These are phyloP conservation scores for Bombus polaris DNA, from an alignment of 1,140 invertebrate genomes.

Conservation along the genomic window DNA sequence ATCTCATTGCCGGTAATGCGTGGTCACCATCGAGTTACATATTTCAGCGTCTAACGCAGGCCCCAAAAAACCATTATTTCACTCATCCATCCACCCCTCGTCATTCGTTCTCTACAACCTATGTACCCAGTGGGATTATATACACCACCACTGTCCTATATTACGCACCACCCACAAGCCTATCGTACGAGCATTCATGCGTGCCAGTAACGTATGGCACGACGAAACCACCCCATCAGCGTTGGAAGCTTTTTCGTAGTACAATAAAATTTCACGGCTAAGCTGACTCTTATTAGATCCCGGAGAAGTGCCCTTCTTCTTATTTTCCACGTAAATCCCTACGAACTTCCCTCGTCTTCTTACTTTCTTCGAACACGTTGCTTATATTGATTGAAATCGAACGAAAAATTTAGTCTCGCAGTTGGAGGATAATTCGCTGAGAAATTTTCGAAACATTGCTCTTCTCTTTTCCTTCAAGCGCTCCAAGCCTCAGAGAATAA, in stretches of 20 bases:
- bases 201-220: conserved; percentile 25
- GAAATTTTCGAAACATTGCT: neutral
- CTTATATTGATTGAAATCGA: conserved; percentile 24
- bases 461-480: no score
- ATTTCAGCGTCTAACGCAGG: conserved; percentile 42
- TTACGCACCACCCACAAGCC: conserved; percentile 21
- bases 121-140: conserved; percentile 21
- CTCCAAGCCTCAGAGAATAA: neutral
- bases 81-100: conserved; percentile 28
- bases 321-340: conserved; percentile 52
- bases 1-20: conserved; percentile 48
- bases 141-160: conserved; percentile 15
- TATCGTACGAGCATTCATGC: conserved; percentile 34
- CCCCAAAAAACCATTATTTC: conserved; percentile 55
- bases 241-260: conserved; percentile 34
- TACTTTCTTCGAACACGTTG: neutral
- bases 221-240: conserved; percentile 35
- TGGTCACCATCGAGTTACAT: conserved; percentile 34
- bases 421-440: neutral
- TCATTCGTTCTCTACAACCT: conserved; percentile 36
- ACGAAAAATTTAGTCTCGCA: neutral
- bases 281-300: conserved; percentile 60
- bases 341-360: conserved; percentile 2
- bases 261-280: conserved; percentile 62
- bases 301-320: conserved; percentile 45